A percentile compares a stretch with the other conserved stretches of the same genome.
phyloP scores from a whole-genome alignment of 1,140 invertebrate species.

The Lethrus apterus region DNA sequence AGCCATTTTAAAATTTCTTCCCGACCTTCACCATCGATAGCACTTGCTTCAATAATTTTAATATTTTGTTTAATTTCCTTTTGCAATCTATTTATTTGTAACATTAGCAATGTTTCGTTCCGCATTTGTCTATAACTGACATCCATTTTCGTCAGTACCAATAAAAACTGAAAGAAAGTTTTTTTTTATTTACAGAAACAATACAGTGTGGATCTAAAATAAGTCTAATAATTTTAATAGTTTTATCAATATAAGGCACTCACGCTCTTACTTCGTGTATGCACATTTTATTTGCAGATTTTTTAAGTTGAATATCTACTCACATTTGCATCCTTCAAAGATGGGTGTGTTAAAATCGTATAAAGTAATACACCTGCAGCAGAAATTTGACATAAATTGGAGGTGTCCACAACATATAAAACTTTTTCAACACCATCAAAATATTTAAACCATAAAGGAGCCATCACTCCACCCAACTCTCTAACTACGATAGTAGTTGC shows the following conservation, averaged over 20 bases:
- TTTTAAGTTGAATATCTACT: not conserved
- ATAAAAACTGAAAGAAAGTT: constrained; percentile 50
- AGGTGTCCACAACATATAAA: constrained; percentile 70
- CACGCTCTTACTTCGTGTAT: no score
- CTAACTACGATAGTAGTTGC: constrained; percentile 44
- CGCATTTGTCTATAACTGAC: constrained; percentile 73
- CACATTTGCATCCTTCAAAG: constrained; percentile 55
- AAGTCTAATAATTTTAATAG: no score
- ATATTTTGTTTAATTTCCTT: constrained; percentile 59
- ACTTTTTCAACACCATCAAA: constrained; percentile 58
- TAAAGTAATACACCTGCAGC: constrained; percentile 70
- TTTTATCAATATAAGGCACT: no score
- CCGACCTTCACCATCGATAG: constrained; percentile 60
- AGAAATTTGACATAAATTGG: constrained; percentile 73
- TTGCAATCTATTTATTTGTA: constrained; percentile 56
- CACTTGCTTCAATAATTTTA: constrained; percentile 62
- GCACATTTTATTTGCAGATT: no score
- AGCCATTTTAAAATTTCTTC: constrained; percentile 59
- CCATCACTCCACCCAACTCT: constrained; percentile 73
- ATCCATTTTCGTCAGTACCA: constrained; percentile 75
- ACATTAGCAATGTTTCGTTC: constrained; percentile 72
- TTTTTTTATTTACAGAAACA: no score
- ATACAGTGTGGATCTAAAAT: no score
- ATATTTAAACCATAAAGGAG: constrained; percentile 69
- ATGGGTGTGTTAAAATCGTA: constrained; percentile 59